These are phyloP conservation scores for Vireo altiloquus DNA, from an alignment of 2,113 vertebrate genomes.

Conservation along the genomic window DNA sequence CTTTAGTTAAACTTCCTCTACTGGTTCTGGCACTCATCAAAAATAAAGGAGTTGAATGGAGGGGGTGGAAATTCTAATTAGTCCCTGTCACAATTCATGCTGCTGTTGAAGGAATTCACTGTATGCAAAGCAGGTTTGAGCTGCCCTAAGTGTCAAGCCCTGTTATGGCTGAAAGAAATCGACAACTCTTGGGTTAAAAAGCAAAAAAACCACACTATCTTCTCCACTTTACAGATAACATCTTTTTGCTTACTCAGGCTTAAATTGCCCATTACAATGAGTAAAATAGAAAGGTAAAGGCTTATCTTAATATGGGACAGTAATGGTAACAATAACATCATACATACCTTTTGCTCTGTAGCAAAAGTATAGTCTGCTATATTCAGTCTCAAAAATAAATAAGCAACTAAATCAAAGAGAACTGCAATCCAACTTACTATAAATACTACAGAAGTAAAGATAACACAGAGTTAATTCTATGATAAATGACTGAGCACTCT, in stretches of 20 bases:
- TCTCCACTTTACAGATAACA: background rate
- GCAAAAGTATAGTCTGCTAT: background rate
- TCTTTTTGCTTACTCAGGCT: background rate
- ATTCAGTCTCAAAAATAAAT: constrained; percentile 54
- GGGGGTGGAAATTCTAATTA: constrained; percentile 77
- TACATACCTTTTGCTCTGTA: background rate
- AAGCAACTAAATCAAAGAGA: constrained; percentile 42
- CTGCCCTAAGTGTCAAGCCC: constrained; percentile 35
- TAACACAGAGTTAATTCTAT: background rate
- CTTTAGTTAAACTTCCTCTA: constrained; percentile 72
- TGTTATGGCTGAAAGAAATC: constrained; percentile 32
- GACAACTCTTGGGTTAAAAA: constrained; percentile 63
- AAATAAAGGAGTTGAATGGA: constrained; percentile 59
- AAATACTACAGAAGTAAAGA: constrained; percentile 53
- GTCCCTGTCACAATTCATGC: constrained; percentile 74
- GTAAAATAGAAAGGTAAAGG: background rate
- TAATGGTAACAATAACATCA: background rate
- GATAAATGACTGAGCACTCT: background rate
- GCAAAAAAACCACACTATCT: background rate
- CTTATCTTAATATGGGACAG: background rate
- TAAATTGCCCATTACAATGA: background rate
- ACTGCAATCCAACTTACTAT: constrained; percentile 36
- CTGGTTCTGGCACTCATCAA: constrained; percentile 62
- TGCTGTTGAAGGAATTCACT: constrained; percentile 70
- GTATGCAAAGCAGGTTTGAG: constrained; percentile 74